Base-by-base conservation (phyloP, 2,888 invertebrate genomes). In the Heliconius hortense region DNA sequence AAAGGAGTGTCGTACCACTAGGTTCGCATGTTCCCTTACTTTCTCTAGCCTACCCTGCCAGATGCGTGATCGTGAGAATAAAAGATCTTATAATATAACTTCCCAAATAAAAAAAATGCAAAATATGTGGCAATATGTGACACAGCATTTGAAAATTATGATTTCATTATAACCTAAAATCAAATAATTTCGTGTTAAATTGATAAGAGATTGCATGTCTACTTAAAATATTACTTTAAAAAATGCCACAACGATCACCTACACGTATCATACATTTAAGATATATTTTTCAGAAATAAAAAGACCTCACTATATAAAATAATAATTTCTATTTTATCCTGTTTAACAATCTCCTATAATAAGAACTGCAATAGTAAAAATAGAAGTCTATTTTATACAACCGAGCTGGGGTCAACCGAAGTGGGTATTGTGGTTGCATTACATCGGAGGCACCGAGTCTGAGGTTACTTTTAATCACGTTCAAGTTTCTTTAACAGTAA, bases 381-480 rank as follows among this genome's bases (percentile, higher is more conserved):
- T 71, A 60, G 69, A 56, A 53, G 18, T 69, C 35, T 74, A 68
- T 62, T 62, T 67, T 26, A 28, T 71, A 28, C 18, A 28, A 56
- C 39, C 28, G 26, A 59, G 64, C 70, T 75, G 74, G 26, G 74
- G 74, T 56, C 39, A 26, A 71, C 74, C 70, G 59, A 71, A 64
- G 74, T 69, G 64, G 70, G 74, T 59, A 71, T 71, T 75, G 71
- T 59, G 74, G 74, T 39, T 64, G 35, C 74, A 64, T 69, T 60
- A 71, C 74, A 70, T 63, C 48, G 74, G 74, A 18, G 35, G 70
- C 39, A 70, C 39, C 26, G 24, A 60, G 35, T 60, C 70, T 69
- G 76, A 63, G 76, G 76, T 69, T 76, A 63, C 60, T 67, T 76
- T 76, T 76, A 73, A 76, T 76, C 76, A 73, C 59, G 69, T 56